Evolutionary conservation across 2,888 invertebrate species (phyloP), one percentile per base, ranked within the genome.

Genomic region (Macrophya alboannulata): DNA sequence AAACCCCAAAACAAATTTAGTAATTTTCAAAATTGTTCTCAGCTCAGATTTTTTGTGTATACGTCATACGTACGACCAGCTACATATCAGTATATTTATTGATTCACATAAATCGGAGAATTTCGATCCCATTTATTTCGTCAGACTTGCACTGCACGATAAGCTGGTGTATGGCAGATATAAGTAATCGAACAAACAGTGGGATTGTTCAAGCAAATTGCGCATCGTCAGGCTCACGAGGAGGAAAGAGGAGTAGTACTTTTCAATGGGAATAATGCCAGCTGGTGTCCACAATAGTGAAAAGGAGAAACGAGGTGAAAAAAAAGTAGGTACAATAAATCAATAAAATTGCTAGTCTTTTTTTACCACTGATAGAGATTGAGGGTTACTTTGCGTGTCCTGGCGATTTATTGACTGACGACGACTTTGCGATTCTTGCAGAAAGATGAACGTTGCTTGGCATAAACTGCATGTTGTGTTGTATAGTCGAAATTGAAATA

Each of bases 211-310:
- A 86, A 76, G 81, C 77, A 81, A 85, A 85, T 86, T 79, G 84
- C 83, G 84, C 79, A 86, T 86, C 85, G 86, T 85, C 86, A 84
- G 62, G 86, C 79, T 77, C 71, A 84, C 83, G 79, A 68, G 84
- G 71, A 55, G 51, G 55, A 77, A 77, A 48, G 51, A 51, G 51
- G 6, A 77, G 51, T 31, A 77, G 51, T 31, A 17, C 55, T 10
- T 51, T 37, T 77, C n/a, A 84, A 86, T 87, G 87, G 87, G 87
- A 87, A 87, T 86, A 77, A 43, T 83, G 87, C 87, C 87, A 87
- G 86, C 84, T 85, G 81, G 37, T 84, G 86, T 86, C 84, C 59
- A 31, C 77, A 71, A 31, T 21, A 72, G 48, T 83, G 83, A n/a
- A 84, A 86, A 85, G 85, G 71, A 85, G 86, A 85, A 85, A 86